Evolutionary conservation across 1,140 invertebrate species (phyloP), one percentile per base, ranked within the genome.

Genomic region (Drosophila nannoptera): DNA sequence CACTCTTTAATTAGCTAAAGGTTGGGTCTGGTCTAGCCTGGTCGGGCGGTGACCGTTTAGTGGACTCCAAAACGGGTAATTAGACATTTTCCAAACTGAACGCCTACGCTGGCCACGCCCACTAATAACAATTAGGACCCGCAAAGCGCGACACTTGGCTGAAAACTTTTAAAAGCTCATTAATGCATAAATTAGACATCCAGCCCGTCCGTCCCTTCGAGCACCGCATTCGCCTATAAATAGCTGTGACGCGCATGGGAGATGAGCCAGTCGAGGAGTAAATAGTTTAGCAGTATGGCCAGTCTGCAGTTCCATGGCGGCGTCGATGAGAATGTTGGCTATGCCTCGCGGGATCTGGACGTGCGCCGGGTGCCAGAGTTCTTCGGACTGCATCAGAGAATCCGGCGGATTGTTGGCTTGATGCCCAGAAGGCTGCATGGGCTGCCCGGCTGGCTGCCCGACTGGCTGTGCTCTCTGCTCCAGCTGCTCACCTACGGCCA

Each of bases 131-230:
- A 64, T 63, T 52, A 73, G 38, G 53, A 49, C 42, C 43, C 33
- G 14, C 61, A 55, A 16, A 38, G 33, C 52, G 56, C 61, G 52
- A 66, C 58, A 68, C 54, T 67, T 66, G 56, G 56, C 48, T 55
- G 69, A 62, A 69, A 80, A 86, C 82, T 87, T 86, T 84, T 86
- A 86, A 86, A 86, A 86, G 48, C 77, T 86, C 81, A 86, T 86
- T 86, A 86, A 77, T 81, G 81, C 81, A 86, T 86, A 86, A 69
- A 86, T 81, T 86, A 64, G 53, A 32, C 16, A 48, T 54, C 22
- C 35, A 50, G 16, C 5, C 22, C n/a, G 12, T 8, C 40, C 42
- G 32, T 14, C 12, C 1, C 9, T 6, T 0, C 40, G 40, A 12
- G 11, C 22, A 31, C 0, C 12, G 5, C 12, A 8, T 43, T 49